These are phyloP conservation scores for Meloidogyne exigua DNA, from an alignment of 1,140 invertebrate genomes.

Conservation along the genomic window DNA sequence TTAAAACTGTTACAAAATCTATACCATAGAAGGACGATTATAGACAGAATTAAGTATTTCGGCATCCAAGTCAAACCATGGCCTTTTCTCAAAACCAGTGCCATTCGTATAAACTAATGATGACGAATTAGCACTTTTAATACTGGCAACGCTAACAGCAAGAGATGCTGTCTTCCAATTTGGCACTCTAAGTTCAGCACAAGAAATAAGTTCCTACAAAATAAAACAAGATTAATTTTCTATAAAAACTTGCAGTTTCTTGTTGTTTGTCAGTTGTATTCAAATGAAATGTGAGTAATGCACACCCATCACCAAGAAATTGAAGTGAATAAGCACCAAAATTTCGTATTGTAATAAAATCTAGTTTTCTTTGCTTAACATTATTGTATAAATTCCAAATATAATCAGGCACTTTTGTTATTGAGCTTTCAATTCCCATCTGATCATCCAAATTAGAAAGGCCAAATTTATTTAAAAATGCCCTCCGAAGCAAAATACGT, in stretches of 20 bases:
- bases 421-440: not conserved
- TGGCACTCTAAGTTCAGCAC: not conserved
- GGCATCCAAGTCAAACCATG: not conserved
- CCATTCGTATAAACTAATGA: not conserved
- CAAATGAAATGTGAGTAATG: slow-evolving; percentile 32
- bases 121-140: not conserved
- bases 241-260: not conserved
- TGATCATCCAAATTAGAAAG: slow-evolving; percentile 13
- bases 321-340: slow-evolving; percentile 16
- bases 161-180: not conserved
- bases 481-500: not conserved
- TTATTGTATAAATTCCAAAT: slow-evolving; percentile 47
- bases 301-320: slow-evolving; percentile 13
- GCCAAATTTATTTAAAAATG: slow-evolving; percentile 21
- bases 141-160: not conserved
- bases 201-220: not conserved
- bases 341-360: slow-evolving; percentile 44
- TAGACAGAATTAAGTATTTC: not conserved
- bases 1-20: too few species aligned
- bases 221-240: not conserved
- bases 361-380: slow-evolving; percentile 22
- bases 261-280: slow-evolving; percentile 23
- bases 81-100: not conserved
- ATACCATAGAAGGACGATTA: not conserved
- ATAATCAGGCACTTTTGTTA: slow-evolving; percentile 36